Evolutionary conservation across 2,888 invertebrate genomes (phyloP).

Genomic region (Mamestra brassicae): DNA sequence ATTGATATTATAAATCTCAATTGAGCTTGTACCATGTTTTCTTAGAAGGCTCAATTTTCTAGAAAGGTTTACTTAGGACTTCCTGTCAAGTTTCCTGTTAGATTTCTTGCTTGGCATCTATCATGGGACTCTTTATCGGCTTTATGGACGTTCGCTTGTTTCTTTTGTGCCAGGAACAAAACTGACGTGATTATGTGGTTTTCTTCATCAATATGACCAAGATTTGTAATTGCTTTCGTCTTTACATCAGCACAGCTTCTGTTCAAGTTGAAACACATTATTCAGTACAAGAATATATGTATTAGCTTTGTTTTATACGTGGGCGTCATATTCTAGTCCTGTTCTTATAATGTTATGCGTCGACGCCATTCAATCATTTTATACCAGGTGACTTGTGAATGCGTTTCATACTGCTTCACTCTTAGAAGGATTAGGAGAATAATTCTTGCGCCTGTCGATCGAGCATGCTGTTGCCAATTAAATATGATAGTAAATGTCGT

Average conservation of each 20-base stretch:
- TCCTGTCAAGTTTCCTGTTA: background rate
- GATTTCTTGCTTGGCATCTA: background rate
- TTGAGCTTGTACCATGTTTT: constrained; percentile 41
- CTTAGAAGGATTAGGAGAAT: constrained; percentile 27
- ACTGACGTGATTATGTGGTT: background rate
- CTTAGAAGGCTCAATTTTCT: constrained; percentile 18
- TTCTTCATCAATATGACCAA: background rate
- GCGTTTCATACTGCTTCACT: constrained; percentile 29
- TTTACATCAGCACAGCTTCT: background rate
- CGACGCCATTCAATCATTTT: constrained; percentile 56
- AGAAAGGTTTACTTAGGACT: background rate
- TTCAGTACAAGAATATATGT: constrained; percentile 21
- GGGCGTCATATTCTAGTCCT: constrained; percentile 55
- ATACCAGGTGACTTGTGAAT: constrained; percentile 30
- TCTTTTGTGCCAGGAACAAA: background rate
- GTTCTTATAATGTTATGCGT: constrained; percentile 44
- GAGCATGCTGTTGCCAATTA: constrained; percentile 10
- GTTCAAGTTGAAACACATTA: constrained; percentile 13
- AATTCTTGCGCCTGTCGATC: constrained; percentile 37
- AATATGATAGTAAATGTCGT: constrained; percentile 8
- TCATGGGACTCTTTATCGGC: background rate
- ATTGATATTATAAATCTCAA: constrained; percentile 51
- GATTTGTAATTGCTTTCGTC: background rate
- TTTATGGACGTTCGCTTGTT: background rate
- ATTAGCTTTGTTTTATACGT: constrained; percentile 40